These are phyloP conservation scores for Dermatemys mawii DNA, from an alignment of 2,113 vertebrate species.

Conservation along the genomic window DNA sequence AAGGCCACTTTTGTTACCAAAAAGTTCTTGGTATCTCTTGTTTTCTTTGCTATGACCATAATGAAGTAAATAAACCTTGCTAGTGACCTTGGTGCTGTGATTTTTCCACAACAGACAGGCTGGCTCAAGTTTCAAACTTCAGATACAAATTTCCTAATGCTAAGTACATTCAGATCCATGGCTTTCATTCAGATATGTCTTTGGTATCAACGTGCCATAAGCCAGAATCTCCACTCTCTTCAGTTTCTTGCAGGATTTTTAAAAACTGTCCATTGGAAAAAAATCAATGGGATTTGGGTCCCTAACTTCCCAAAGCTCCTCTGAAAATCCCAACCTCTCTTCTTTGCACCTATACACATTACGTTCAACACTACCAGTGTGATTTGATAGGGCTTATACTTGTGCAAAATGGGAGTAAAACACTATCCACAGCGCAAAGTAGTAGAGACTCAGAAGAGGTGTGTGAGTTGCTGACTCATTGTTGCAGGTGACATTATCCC, in stretches of 20 bases:
- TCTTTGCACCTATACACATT: too few species aligned
- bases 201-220: too few species aligned
- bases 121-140: neutral
- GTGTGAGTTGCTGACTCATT: too few species aligned
- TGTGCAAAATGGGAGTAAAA: too few species aligned
- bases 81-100: accelerated
- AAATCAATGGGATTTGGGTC: neutral
- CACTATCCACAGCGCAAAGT: too few species aligned
- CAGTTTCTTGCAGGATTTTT: neutral
- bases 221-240: neutral
- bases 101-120: neutral
- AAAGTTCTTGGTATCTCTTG: neutral
- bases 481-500: too few species aligned
- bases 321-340: too few species aligned
- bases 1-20: neutral
- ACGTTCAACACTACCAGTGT: too few species aligned
- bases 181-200: too few species aligned
- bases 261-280: neutral
- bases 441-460: too few species aligned
- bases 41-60: neutral
- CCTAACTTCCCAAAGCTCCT: neutral
- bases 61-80: neutral
- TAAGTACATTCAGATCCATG: neutral
- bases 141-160: neutral
- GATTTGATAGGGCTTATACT: too few species aligned